A percentile compares a stretch with the other conserved stretches of the same genome.
These are phyloP conservation scores for Clarias gariepinus DNA, from an alignment of 2,113 vertebrate genomes.

Conservation along the genomic window DNA sequence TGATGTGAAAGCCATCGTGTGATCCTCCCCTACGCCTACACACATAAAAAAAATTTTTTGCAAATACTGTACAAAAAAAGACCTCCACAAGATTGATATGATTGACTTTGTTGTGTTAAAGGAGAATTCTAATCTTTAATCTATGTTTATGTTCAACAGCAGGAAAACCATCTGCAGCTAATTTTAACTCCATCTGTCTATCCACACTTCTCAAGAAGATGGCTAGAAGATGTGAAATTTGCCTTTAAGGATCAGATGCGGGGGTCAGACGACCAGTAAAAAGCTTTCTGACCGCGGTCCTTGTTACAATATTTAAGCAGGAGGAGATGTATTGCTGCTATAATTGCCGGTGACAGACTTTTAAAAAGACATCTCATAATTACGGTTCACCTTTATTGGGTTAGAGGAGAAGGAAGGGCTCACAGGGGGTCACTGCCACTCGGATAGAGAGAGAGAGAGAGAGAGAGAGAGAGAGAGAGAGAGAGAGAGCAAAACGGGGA, in stretches of 20 bases:
- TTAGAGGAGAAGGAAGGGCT: constrained; percentile 29
- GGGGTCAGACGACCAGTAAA: constrained; percentile 31
- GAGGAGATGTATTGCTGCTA: constrained; percentile 46
- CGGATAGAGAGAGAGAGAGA: constrained; percentile 12
- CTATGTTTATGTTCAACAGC: not conserved
- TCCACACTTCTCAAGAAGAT: not conserved
- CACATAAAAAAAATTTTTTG: not conserved
- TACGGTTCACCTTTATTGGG: constrained; percentile 53
- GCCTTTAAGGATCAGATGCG: not conserved
- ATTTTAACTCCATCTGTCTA: not conserved
- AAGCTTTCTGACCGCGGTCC: not conserved
- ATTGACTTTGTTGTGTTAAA: not conserved
- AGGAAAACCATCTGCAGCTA: not conserved
- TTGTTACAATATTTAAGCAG: constrained; percentile 35
- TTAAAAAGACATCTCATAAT: constrained; percentile 58
- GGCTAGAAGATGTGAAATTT: not conserved
- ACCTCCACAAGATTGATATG: not conserved
- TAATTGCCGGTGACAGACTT: constrained; percentile 53
- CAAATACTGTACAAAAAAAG: not conserved
- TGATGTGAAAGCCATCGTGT: not conserved
- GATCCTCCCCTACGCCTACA: not conserved
- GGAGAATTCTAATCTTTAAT: not conserved
- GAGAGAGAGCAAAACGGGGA: not conserved
- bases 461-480: constrained; percentile 21
- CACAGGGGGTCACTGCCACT: constrained; percentile 29